phyloP scores from a whole-genome alignment of 2,113 vertebrate genomes.

The Atrichornis clamosus region DNA sequence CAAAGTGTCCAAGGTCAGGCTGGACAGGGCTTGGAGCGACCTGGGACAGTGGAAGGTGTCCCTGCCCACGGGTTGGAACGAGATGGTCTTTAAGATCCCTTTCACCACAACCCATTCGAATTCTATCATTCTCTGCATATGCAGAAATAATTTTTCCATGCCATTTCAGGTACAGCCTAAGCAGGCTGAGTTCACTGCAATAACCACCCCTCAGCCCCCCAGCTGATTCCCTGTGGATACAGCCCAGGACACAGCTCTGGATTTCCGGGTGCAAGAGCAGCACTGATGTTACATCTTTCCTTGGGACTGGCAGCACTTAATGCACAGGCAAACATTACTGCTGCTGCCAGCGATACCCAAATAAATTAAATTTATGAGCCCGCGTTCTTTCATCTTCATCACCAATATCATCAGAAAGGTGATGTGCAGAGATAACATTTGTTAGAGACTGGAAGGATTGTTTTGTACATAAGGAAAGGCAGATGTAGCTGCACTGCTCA shows the following conservation, averaged over 20 bases:
- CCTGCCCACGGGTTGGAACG: too few relatives aligned
- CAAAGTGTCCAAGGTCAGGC: accelerated
- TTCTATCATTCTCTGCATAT: background rate
- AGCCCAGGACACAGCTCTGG: background rate
- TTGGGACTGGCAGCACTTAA: background rate
- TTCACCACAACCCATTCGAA: background rate
- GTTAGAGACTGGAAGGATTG: background rate
- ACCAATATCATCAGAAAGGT: background rate
- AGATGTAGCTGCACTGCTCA: background rate
- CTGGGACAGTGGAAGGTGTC: accelerated
- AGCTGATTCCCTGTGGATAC: background rate
- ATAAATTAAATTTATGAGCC: background rate
- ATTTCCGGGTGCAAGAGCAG: background rate
- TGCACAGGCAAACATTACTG: background rate
- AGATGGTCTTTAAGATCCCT: background rate
- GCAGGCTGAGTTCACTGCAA: background rate
- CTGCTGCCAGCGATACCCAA: background rate
- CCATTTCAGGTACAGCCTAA: background rate
- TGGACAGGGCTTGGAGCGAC: accelerated
- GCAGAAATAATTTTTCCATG: background rate
- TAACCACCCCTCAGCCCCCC: background rate
- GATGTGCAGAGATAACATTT: background rate
- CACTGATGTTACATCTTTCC: background rate
- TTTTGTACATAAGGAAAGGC: background rate
- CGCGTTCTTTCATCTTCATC: background rate